Conservation (phyloP, 2,888 invertebrate species). For the Cryptocephalus primarius region DNA sequence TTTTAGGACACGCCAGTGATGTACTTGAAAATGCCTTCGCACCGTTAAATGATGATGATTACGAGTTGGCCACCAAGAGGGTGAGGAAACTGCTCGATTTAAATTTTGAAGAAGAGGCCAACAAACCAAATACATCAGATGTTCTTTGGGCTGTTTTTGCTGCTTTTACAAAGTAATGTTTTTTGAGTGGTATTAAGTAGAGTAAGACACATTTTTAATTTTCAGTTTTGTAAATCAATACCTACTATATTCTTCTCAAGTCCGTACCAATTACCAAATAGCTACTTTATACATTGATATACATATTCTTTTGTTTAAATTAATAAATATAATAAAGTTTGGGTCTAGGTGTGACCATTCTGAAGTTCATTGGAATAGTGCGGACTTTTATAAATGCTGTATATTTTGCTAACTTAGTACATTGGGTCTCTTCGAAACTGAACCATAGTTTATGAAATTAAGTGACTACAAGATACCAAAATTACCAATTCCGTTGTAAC, state of each 20-base stretch:
- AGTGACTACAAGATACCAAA: constrained; percentile 4
- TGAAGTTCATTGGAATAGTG: no score
- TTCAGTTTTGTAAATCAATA: constrained; percentile 12
- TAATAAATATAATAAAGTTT: no score
- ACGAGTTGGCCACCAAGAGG: constrained; percentile 95
- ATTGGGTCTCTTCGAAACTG: background rate
- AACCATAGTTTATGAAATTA: constrained; percentile 8
- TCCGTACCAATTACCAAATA: background rate
- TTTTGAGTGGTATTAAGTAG: constrained; percentile 9
- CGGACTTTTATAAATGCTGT: background rate
- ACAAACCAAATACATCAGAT: constrained; percentile 83
- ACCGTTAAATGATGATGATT: constrained; percentile 92
- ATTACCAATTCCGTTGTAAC: no score
- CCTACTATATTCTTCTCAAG: background rate
- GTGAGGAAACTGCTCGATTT: constrained; percentile 92
- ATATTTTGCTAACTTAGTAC: background rate
- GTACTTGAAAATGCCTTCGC: constrained; percentile 99
- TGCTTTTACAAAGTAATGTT: constrained; percentile 86
- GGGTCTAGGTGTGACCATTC: no score
- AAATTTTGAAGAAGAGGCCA: constrained; percentile 92
- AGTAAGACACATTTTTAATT: constrained; percentile 3
- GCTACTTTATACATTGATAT: no score
- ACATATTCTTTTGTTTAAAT: no score
- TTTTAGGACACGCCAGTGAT: constrained; percentile 95
- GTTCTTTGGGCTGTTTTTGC: constrained; percentile 99